These are phyloP conservation scores for Acrocera orbiculus DNA, from an alignment of 2,888 invertebrate genomes.

Conservation along the genomic window DNA sequence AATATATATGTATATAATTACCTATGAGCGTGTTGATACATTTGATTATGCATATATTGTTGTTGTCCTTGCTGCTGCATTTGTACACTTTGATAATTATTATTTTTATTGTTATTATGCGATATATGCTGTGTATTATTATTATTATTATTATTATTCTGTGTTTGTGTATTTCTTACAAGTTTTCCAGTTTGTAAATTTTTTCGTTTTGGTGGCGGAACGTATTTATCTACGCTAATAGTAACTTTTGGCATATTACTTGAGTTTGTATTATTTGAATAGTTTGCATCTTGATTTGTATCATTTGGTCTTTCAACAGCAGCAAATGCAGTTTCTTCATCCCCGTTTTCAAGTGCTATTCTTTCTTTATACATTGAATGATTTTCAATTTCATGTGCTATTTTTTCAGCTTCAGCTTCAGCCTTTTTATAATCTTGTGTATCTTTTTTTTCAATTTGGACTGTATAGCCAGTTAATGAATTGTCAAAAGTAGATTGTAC, in stretches of 20 bases:
- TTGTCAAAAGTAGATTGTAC: conserved; percentile 87
- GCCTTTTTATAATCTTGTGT: conserved; percentile 62
- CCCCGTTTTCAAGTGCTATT: conserved; percentile 78
- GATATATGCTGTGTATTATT: conserved; percentile 13
- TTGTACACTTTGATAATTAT: conserved; percentile 16
- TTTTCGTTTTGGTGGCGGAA: conserved; percentile 64
- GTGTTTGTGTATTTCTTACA: conserved; percentile 43
- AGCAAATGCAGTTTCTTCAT: conserved; percentile 75
- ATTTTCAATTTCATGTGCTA: conserved; percentile 85
- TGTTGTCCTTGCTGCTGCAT: conserved; percentile 17
- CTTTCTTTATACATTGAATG: conserved; percentile 66
- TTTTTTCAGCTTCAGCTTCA: conserved; percentile 57
- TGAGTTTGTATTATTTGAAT: background rate
- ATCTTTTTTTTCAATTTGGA: conserved; percentile 68
- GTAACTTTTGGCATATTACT: conserved; percentile 11
- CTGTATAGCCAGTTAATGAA: conserved; percentile 79
- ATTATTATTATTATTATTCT: conserved; percentile 19
- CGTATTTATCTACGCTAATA: conserved; percentile 41
- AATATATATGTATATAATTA: conserved; percentile 7
- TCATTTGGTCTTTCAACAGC: conserved; percentile 53
- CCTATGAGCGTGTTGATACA: conserved; percentile 15
- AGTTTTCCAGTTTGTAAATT: conserved; percentile 43
- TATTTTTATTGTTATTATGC: conserved; percentile 13
- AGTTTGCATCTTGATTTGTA: no score
- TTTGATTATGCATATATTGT: conserved; percentile 15